Base-by-base conservation (phyloP, 2,797 vertebrate species). In the Gymnothorax reevesii region DNA sequence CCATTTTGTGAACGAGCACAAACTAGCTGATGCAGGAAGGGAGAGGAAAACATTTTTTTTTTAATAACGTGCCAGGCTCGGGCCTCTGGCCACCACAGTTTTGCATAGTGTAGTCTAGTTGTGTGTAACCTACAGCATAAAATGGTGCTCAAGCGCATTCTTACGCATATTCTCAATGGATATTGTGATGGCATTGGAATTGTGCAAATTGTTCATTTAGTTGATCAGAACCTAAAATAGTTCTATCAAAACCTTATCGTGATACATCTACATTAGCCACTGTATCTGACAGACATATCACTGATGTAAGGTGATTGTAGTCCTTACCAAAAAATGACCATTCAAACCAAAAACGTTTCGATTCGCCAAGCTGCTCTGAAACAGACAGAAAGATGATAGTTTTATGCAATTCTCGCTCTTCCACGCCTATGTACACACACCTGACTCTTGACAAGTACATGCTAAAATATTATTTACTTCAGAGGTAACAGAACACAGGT, bases 381-480 rank as follows among this genome's bases (percentile, higher is more conserved):
- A 80, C 20, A 9, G 27, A 80, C 12, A 49, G 42, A 49, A 13
- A 60, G 22, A 54, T 80, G 1, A 86, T 42, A 57, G 80, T n/a
- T 59, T 52, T 15, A 42, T n/a, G 15, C 8, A 20, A 42, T 17
- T 77, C 73, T 60, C 42, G 60, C 73, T 80, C 12, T 52, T 54
- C 12, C 84, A 57, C 62, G 57, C 42, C 49, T 62, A 69, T 20
- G 54, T 4, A n/a, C 52, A 80, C 42, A 83, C 80, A 91, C 62
- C 33, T 6, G 82, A 25, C 87, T 69, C 77, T 88, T 57, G 71
- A 10, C 89, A 87, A 55, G 49, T 57, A 54, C 85, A 85, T 33
- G 88, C 84, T 84, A 27, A 83, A 77, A 82, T 10, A 73, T 25
- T 2, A 12, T 27, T 12, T 27, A 3, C 12, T 33, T 12, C 9